Base-by-base conservation (phyloP, 2,888 invertebrate species). In the Spatulosminthurus flaviceps region DNA sequence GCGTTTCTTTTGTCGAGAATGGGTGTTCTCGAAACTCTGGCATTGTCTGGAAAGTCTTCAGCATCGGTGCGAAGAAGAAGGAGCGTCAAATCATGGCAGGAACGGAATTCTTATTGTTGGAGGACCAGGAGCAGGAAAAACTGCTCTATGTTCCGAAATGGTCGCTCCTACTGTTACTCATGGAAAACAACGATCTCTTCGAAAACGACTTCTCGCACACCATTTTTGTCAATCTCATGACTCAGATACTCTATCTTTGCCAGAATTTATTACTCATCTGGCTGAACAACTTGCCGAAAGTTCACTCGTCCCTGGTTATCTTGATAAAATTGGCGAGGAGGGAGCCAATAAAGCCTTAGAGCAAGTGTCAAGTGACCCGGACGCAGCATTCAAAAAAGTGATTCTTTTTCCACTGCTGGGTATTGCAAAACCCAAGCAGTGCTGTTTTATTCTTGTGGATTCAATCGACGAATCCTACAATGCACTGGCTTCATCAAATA, bases 41-140 rank as follows among this genome's bases (percentile, higher is more conserved):
- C 93, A 97, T 86, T 96, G 96, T 85, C 88, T 98, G 85, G 97
- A 98, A 87, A 83, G 79, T 64, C 95, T 95, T 88, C 89, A 96
- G 80, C 93, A 94, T 2, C 86, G 87, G 9, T 80, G 82, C 71
- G 84, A 83, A 42, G 83, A 84, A 80, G 83, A 82, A 28, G 82
- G 80, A 19, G 86, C 87, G 7, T 85, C 82, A 51, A 82, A 82
- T 80, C 81, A 83, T 78, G 87, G 29, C 87, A 88, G 77, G 87
- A 84, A 81, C 74, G 97, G 97, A 0, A 94, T 95, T 0, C 90
- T 97, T 69, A 92, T 98, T 77, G 89, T 97, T 81, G 96, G 95
- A 83, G 96, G 96, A 0, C 94, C 97, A 0, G 98, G 97, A 24
- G 95, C 95, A 84, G 98, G 98, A 0, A 98, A 98, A 87, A 96